Evolutionary conservation across 1,140 invertebrate species (phyloP), one percentile per base, ranked within the genome.

Genomic region (Batillaria attramentaria): DNA sequence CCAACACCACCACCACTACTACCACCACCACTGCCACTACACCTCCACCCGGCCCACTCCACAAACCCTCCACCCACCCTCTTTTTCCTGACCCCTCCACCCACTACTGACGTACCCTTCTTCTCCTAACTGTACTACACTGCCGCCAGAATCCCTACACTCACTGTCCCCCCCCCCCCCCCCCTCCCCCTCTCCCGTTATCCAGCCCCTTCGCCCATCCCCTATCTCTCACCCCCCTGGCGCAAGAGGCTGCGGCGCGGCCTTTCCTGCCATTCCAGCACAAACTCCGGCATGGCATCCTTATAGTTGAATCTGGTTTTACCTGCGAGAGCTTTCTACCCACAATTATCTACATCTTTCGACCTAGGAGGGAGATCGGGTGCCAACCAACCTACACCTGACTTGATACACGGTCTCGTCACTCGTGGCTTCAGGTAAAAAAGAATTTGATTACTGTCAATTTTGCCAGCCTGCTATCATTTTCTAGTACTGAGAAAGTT

Each of bases 251-350:
- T 28, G 57, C 57, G 57, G 57, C 13, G 10, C n/a, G 10, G 57
- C 57, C 24, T 13, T 31, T 31, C 10, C 13, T 62, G 57, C 57
- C 57, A 62, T 62, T 62, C 57, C 57, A 62, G 57, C 57, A 62
- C 57, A 62, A 62, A 62, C 57, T 62, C 57, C n/a, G 57, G 57
- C 57, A 62, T 62, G 57, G 57, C 57, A 62, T 31, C 33, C 57
- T 62, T 62, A 62, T 62, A 31, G 57, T 62, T 62, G 57, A 62
- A 62, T 62, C 57, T 62, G 57, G 57, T 62, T 62, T 62, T 62
- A 62, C 57, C 57, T n/a, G 57, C 33, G 57, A 24, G 57, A 62
- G 57, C 57, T 62, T 62, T 62, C 57, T 62, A 62, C 57, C 57
- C 57, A 62, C 57, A 62, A 62, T 62, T n/a, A 62, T 62, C 57